Percentiles rank a stretch among this genome's conserved stretches.
phyloP scores from a whole-genome alignment of 1,140 invertebrate species.

The Bombus haemorrhoidalis region DNA sequence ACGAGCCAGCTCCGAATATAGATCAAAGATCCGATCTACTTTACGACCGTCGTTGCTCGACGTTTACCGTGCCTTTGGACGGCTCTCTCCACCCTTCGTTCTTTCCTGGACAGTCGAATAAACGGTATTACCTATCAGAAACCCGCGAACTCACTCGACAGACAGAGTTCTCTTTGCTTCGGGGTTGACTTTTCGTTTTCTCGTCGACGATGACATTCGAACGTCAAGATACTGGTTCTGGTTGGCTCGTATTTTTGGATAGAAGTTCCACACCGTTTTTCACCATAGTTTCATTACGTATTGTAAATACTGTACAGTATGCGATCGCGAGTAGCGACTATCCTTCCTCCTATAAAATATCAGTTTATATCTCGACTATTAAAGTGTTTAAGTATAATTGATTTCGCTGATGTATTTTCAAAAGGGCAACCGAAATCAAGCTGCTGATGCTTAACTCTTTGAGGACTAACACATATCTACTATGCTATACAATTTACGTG shows the following conservation, averaged over 20 bases:
- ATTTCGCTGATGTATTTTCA: neutral
- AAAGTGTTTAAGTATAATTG: neutral
- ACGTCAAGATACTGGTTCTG: slow-evolving; percentile 5
- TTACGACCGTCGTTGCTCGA: slow-evolving; percentile 71
- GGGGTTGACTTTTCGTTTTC: neutral
- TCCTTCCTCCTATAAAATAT: neutral
- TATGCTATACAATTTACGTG: no score
- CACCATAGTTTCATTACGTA: no score
- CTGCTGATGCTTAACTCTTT: no score
- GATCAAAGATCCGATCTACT: slow-evolving; percentile 80
- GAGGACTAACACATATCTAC: no score
- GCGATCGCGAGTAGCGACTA: no score
- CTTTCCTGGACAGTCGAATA: slow-evolving; percentile 45
- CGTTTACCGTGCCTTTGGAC: slow-evolving; percentile 35
- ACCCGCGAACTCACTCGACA: slow-evolving; percentile 45
- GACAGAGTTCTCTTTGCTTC: neutral
- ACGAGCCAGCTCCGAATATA: slow-evolving; percentile 72
- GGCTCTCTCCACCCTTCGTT: slow-evolving; percentile 31
- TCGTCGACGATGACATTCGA: slow-evolving; percentile 25
- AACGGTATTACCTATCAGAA: slow-evolving; percentile 74
- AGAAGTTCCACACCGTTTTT: no score
- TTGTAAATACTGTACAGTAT: no score
- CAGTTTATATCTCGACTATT: neutral
- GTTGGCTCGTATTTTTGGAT: neutral
- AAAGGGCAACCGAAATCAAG: no score